A percentile compares a stretch with the other conserved stretches of the same genome.
These are phyloP conservation scores for Invenusta paracnida DNA, from an alignment of 2,888 invertebrate genomes.

Conservation along the genomic window DNA sequence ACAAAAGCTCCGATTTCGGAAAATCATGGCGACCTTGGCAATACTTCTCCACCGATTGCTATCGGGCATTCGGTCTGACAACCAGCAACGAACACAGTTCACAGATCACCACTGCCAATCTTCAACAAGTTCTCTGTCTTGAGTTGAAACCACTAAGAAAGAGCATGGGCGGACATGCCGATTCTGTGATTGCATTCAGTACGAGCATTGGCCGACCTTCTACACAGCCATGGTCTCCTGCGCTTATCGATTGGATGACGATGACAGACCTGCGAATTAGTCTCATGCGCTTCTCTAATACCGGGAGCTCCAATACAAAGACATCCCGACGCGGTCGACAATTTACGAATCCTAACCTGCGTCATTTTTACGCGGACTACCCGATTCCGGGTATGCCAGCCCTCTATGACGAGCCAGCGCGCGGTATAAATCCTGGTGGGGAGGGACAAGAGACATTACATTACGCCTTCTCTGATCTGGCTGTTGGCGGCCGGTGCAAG, in stretches of 20 bases:
- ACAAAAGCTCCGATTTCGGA: conserved; percentile 92
- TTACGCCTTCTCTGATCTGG: conserved; percentile 88
- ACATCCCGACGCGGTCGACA: background rate
- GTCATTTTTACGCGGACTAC: conserved; percentile 4
- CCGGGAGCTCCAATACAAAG: too few relatives aligned
- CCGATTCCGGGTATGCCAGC: conserved; percentile 46
- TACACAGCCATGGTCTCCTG: conserved; percentile 69
- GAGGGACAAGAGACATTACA: conserved; percentile 61
- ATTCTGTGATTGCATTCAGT: conserved; percentile 71
- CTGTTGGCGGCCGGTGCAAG: conserved; percentile 95
- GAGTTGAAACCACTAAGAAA: conserved; percentile 66
- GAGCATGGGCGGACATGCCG: background rate
- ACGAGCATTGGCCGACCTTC: conserved; percentile 84
- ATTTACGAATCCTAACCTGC: background rate
- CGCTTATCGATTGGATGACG: conserved; percentile 92
- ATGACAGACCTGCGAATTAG: conserved; percentile 86
- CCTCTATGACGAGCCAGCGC: conserved; percentile 25
- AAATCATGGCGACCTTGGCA: conserved; percentile 96
- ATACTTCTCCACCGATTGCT: conserved; percentile 89
- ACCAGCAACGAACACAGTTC: conserved; percentile 76
- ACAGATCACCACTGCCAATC: conserved; percentile 85
- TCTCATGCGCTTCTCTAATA: conserved; percentile 40
- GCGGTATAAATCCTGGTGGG: background rate
- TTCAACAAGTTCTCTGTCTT: conserved; percentile 82
- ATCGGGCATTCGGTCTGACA: conserved; percentile 79